Conservation (phyloP, 2,888 invertebrate species). For the Mythimna loreyi region DNA sequence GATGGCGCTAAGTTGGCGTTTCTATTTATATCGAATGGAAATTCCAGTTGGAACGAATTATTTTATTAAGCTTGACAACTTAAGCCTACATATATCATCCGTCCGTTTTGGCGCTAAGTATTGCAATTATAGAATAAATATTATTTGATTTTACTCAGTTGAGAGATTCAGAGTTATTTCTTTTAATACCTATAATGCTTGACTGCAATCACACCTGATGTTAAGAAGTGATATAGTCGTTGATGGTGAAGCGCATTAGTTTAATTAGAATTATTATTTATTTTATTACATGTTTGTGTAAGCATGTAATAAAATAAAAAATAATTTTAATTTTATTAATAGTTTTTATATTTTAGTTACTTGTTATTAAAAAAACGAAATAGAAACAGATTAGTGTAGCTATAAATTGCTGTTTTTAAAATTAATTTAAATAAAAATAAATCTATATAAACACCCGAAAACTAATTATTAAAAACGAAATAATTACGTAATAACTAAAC, state of each 20-base stretch:
- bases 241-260: no score
- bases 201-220: no score
- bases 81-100: constrained; percentile 23
- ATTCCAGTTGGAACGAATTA: constrained; percentile 43
- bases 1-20: constrained; percentile 54
- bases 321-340: no score
- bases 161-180: not conserved
- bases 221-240: no score
- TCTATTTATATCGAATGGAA: constrained; percentile 47
- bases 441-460: not conserved
- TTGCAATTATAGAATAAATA: constrained; percentile 21
- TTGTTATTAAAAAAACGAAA: not conserved
- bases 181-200: no score
- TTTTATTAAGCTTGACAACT: constrained; percentile 38
- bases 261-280: no score
- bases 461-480: constrained; percentile 19
- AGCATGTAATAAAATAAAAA: no score
- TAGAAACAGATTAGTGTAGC: not conserved
- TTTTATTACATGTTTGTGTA: no score
- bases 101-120: constrained; percentile 24
- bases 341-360: not conserved
- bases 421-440: not conserved
- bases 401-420: not conserved
- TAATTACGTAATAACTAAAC: constrained; percentile 3
- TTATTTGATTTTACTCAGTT: not conserved